A percentile compares a stretch with the other conserved stretches of the same genome.
phyloP scores from a whole-genome alignment of 2,888 invertebrate genomes.

The Encarsia formosa region DNA sequence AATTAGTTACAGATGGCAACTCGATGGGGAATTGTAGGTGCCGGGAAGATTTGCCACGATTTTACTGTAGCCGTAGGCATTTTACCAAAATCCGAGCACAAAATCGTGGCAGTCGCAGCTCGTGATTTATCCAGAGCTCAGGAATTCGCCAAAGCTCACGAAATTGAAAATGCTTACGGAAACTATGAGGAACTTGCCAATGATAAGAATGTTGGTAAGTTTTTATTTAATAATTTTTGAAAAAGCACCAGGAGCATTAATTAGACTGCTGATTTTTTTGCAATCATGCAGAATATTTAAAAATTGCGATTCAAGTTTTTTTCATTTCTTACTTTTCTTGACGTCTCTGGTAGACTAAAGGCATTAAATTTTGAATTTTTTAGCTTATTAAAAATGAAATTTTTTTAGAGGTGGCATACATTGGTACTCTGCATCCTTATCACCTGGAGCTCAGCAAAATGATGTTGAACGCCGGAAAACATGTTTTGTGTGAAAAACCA shows the following conservation, averaged over 20 bases:
- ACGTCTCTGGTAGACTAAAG: no score
- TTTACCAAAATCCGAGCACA: constrained; percentile 65
- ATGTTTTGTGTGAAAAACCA: constrained; percentile 88
- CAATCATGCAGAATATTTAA: neutral
- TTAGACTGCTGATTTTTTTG: neutral
- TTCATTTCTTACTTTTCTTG: no score
- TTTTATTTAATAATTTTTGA: neutral
- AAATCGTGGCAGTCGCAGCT: constrained; percentile 74
- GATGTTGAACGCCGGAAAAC: constrained; percentile 77
- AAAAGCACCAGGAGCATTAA: neutral
- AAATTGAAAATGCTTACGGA: constrained; percentile 68
- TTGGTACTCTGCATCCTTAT: constrained; percentile 72
- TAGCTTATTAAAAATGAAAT: constrained; percentile 34
- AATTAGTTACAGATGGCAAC: constrained; percentile 58
- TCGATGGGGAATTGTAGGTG: constrained; percentile 82
- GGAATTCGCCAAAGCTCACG: constrained; percentile 71
- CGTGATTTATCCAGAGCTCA: constrained; percentile 68
- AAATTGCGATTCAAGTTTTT: no score
- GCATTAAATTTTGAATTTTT: no score
- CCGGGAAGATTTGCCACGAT: constrained; percentile 83
- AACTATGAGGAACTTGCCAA: constrained; percentile 72
- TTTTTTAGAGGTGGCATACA: constrained; percentile 74
- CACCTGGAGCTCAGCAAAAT: constrained; percentile 69
- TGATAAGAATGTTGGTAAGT: constrained; percentile 69
- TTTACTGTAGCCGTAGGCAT: constrained; percentile 71